phyloP scores from a whole-genome alignment of 2,797 vertebrate genomes.

The Calcarius lapponicus region DNA sequence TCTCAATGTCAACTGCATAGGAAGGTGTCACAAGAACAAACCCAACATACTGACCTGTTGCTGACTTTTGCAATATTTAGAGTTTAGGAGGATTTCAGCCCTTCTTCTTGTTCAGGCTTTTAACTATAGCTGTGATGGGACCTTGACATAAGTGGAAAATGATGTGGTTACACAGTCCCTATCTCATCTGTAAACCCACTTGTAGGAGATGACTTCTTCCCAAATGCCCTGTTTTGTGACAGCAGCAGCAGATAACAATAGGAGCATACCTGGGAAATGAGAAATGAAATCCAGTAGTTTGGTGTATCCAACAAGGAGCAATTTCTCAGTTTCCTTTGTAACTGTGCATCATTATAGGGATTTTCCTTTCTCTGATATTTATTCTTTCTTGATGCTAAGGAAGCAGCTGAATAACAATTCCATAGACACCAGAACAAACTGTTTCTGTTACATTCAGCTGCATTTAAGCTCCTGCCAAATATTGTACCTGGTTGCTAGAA shows the following conservation, averaged over 20 bases:
- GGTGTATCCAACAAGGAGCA: not conserved
- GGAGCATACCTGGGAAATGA: not conserved
- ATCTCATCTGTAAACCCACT: not conserved
- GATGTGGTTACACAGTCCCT: not conserved
- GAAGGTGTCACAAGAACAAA: not conserved
- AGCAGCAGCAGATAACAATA: not conserved
- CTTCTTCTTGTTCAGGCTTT: not conserved
- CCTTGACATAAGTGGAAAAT: not conserved
- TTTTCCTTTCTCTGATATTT: not conserved
- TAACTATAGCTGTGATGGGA: not conserved
- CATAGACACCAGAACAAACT: not conserved
- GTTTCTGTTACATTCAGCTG: not conserved
- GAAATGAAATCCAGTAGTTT: not conserved
- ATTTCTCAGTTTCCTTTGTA: not conserved
- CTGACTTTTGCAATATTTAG: not conserved
- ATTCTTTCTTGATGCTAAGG: not conserved
- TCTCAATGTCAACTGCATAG: not conserved
- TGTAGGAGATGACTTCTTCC: not conserved
- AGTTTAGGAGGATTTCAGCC: not conserved
- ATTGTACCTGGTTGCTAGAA: not conserved
- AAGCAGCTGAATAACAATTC: not conserved
- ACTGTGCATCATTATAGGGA: not conserved
- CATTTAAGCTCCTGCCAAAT: not conserved
- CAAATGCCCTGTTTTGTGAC: not conserved
- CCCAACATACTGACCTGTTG: rapidly evolving